Evolutionary conservation across 1,140 invertebrate genomes (phyloP).

Genomic region (Tetramorium alpestre): DNA sequence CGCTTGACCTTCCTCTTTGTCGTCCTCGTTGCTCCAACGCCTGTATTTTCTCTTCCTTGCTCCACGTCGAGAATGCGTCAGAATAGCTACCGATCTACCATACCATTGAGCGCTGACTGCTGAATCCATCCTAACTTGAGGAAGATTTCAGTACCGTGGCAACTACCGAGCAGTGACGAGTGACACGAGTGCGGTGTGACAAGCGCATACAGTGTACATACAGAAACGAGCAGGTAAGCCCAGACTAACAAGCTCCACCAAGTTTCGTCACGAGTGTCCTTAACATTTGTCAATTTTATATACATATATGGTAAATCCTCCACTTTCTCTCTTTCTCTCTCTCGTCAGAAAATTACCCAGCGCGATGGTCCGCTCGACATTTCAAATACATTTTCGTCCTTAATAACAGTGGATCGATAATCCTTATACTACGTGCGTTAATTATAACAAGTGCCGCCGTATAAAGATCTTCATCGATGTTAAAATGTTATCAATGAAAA

Average conservation of each 20-base stretch:
- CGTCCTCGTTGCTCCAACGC: background rate
- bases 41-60: background rate
- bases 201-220: background rate
- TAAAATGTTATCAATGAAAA: background rate
- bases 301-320: background rate
- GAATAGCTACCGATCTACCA: background rate
- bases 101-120: background rate
- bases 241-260: background rate
- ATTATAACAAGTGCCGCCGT: no score
- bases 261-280: background rate
- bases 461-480: background rate
- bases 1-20: background rate
- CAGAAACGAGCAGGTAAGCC: background rate
- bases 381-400: background rate
- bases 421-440: background rate
- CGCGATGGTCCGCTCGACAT: no score
- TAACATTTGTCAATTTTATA: background rate
- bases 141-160: conserved; percentile 11
- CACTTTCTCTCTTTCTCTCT: background rate
- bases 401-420: background rate
- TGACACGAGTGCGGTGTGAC: background rate
- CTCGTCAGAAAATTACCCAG: background rate
- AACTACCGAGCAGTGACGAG: background rate
- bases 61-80: background rate
- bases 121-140: background rate